These are phyloP conservation scores for Scolopax mira DNA, from an alignment of 2,113 vertebrate species.

Conservation along the genomic window DNA sequence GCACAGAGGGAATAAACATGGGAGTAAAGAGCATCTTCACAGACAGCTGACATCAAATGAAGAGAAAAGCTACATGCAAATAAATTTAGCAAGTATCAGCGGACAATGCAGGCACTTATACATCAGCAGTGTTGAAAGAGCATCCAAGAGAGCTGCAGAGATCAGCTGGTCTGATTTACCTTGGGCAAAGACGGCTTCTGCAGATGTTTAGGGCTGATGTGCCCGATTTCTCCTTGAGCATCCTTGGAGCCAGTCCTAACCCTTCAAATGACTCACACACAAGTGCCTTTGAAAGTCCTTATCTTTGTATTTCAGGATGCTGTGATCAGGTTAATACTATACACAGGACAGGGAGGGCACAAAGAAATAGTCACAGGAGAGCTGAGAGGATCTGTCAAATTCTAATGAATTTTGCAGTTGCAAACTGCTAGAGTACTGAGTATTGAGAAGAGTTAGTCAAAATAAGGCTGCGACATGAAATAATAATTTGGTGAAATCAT, in stretches of 20 bases:
- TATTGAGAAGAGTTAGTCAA: neutral
- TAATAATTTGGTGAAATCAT: neutral
- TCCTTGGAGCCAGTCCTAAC: accelerated
- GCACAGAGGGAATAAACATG: neutral
- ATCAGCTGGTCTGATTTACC: neutral
- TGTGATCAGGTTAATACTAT: neutral
- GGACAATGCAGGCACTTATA: neutral
- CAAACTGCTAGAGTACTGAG: neutral
- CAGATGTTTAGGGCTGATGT: neutral
- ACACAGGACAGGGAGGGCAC: neutral
- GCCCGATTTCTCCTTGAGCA: neutral
- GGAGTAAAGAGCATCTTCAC: neutral
- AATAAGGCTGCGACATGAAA: neutral
- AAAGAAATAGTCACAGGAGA: neutral
- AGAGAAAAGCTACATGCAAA: neutral
- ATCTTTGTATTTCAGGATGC: neutral
- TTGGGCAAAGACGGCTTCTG: neutral
- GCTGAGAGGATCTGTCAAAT: neutral
- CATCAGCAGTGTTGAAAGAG: neutral
- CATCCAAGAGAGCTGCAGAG: neutral
- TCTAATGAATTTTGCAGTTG: neutral
- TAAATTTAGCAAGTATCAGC: neutral
- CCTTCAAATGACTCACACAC: neutral
- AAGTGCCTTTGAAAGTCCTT: neutral
- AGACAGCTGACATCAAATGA: neutral